phyloP scores from a whole-genome alignment of 2,888 invertebrate genomes.

The Sepiola atlantica region DNA sequence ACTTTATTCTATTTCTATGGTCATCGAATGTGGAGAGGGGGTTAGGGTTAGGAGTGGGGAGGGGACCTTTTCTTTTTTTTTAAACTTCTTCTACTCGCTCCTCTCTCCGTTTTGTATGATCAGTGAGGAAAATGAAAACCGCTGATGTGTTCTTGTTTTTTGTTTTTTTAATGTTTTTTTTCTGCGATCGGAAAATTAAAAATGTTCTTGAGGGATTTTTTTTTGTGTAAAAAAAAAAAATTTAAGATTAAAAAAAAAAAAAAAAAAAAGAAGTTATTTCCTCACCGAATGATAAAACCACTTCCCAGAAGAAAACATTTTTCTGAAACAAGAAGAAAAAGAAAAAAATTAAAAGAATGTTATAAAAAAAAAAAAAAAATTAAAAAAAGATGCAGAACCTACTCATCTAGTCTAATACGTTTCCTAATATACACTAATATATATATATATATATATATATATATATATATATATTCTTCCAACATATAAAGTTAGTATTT shows the following conservation, averaged over 20 bases:
- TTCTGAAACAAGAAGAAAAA: background rate
- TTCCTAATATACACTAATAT: no score
- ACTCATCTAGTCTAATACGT: no score
- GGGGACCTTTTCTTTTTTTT: background rate
- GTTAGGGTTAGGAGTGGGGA: background rate
- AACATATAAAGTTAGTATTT: no score
- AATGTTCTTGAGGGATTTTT: background rate
- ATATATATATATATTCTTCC: no score
- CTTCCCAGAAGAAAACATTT: background rate
- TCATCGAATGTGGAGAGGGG: background rate
- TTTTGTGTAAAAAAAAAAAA: background rate
- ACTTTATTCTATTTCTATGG: background rate
- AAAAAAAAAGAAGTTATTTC: background rate
- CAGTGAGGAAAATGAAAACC: conserved; percentile 8
- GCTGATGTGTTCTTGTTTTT: background rate
- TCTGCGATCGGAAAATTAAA: background rate
- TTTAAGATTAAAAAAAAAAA: background rate
- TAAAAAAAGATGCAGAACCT: no score
- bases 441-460: no score
- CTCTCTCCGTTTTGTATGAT: background rate
- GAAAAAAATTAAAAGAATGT: background rate
- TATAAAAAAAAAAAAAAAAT: background rate
- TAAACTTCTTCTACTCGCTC: background rate
- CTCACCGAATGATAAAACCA: conserved; percentile 1
- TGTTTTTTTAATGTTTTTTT: background rate